These are phyloP conservation scores for Propithecus coquereli DNA, from an alignment of 2,113 vertebrate species.

Conservation along the genomic window DNA sequence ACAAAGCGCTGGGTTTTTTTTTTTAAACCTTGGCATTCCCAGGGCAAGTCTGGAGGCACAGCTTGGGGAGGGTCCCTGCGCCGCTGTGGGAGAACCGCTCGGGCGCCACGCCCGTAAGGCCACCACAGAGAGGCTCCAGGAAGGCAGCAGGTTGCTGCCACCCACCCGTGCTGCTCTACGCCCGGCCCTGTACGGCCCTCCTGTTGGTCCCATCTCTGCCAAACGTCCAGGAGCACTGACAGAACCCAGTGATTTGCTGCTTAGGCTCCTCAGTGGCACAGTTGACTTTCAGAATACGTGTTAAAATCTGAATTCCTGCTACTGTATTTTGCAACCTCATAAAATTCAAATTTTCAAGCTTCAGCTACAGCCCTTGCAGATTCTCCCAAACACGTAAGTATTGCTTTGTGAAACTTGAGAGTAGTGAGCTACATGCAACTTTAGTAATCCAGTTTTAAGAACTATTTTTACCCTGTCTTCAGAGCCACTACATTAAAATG, in stretches of 20 bases:
- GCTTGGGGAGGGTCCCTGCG: not conserved
- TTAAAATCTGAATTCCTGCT: not conserved
- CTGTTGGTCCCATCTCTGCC: rapidly evolving
- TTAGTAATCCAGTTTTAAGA: not conserved
- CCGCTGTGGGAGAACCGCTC: no score
- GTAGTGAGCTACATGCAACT: not conserved
- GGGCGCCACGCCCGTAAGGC: not conserved
- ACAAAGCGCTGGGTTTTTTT: not conserved
- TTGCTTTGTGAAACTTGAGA: not conserved
- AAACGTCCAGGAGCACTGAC: not conserved
- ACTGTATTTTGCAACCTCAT: not conserved
- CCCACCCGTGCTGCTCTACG: rapidly evolving
- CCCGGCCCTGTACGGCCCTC: not conserved
- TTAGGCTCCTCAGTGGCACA: not conserved
- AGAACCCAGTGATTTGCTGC: not conserved
- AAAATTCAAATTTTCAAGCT: not conserved
- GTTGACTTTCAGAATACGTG: not conserved
- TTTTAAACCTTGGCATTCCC: no score
- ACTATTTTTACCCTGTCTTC: not conserved
- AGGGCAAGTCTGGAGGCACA: not conserved
- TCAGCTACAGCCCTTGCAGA: not conserved
- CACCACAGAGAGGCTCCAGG: not conserved
- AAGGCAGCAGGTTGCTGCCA: not conserved
- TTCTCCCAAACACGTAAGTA: not conserved
- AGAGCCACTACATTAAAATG: not conserved